These are phyloP conservation scores for Callocephalon fimbriatum DNA, from an alignment of 2,113 vertebrate species.

Conservation along the genomic window DNA sequence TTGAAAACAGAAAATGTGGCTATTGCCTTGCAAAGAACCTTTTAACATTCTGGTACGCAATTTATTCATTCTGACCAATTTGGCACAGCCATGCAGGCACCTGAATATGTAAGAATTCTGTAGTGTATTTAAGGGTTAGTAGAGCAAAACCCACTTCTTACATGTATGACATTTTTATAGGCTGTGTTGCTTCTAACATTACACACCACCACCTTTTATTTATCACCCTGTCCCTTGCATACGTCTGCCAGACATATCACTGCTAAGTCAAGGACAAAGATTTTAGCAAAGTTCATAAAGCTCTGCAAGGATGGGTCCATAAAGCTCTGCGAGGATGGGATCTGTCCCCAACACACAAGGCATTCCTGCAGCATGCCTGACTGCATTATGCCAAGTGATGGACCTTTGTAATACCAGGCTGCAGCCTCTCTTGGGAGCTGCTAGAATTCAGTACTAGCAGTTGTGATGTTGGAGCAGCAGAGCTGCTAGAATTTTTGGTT, in stretches of 20 bases:
- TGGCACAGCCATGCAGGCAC: background rate
- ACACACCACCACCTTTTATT: background rate
- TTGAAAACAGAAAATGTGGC: background rate
- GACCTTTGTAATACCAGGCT: background rate
- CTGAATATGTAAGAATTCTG: background rate
- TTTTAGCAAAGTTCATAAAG: background rate
- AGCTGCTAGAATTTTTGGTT: background rate
- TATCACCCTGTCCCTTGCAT: background rate
- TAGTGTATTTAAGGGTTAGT: background rate
- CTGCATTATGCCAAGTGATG: accelerated
- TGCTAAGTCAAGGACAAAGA: background rate
- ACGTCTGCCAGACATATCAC: accelerated
- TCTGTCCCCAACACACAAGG: accelerated
- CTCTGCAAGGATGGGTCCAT: background rate
- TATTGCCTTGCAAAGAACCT: background rate
- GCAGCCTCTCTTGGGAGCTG: background rate
- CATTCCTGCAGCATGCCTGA: background rate
- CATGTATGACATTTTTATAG: background rate
- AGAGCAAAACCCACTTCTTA: background rate
- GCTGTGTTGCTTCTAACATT: background rate
- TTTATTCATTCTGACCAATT: background rate
- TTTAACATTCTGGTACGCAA: background rate
- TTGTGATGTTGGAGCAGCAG: background rate
- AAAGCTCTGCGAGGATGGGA: background rate
- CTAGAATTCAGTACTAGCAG: background rate